These are phyloP conservation scores for Acrobasis consociella DNA, from an alignment of 2,888 invertebrate genomes.

Conservation along the genomic window DNA sequence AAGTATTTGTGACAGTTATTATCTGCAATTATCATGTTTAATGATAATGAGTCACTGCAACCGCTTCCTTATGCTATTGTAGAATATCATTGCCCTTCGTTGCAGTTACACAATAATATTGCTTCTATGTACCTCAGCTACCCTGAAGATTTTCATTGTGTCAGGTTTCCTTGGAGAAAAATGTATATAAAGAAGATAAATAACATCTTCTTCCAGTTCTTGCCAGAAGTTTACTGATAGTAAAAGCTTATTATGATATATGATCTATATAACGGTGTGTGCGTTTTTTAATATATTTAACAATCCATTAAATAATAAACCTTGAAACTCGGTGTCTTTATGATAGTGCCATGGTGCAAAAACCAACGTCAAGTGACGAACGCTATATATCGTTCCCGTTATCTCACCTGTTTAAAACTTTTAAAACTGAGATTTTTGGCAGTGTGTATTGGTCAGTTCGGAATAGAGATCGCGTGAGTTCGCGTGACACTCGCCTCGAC, in stretches of 20 bases:
- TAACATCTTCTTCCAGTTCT: slow-evolving; percentile 7
- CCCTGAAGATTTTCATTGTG: not conserved
- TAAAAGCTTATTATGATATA: slow-evolving; percentile 2
- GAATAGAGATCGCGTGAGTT: slow-evolving; percentile 16
- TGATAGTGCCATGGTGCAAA: not conserved
- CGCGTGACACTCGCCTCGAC: slow-evolving; percentile 3
- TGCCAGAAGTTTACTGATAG: not conserved
- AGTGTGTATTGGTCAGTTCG: slow-evolving; percentile 7
- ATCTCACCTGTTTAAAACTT: not conserved
- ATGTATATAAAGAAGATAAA: slow-evolving; percentile 2
- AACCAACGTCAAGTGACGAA: slow-evolving; percentile 3
- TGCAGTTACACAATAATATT: not conserved
- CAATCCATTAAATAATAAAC: not conserved
- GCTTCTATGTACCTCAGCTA: not conserved
- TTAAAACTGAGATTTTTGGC: slow-evolving; percentile 2
- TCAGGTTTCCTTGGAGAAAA: slow-evolving; percentile 17
- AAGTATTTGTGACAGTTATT: too few species aligned
- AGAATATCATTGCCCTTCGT: slow-evolving; percentile 7
- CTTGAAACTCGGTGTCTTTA: not conserved
- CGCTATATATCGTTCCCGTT: slow-evolving; percentile 12
- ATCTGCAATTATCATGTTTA: too few species aligned
- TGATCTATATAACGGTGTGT: slow-evolving; percentile 20
- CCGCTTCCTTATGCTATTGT: not conserved
- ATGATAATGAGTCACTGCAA: not conserved
- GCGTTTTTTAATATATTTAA: not conserved